Conservation (phyloP, 2,113 vertebrate genomes). For the Sorex fumeus region DNA sequence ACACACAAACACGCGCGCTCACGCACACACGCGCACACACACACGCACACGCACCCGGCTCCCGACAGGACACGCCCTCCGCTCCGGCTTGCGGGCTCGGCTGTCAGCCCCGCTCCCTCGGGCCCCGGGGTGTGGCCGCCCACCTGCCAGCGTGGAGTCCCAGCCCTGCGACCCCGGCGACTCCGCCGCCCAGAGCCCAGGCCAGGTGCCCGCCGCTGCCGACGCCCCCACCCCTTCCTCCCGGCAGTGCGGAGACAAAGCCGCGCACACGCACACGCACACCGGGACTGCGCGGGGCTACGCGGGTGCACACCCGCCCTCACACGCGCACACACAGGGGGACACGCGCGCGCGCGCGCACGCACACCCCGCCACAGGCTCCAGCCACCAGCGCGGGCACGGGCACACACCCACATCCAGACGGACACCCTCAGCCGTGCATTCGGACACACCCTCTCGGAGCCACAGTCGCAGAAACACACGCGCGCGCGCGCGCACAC, state of each 20-base stretch:
- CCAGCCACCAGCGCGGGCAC: constrained; percentile 55
- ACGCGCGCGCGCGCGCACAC: constrained; percentile 32
- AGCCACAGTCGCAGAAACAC: constrained; percentile 38
- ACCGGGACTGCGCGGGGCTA: constrained; percentile 64
- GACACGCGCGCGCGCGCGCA: constrained; percentile 52
- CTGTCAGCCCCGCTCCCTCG: constrained; percentile 1
- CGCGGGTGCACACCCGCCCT: constrained; percentile 74
- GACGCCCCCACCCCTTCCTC: constrained; percentile 77
- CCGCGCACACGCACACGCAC: constrained; percentile 77
- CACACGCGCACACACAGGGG: constrained; percentile 73
- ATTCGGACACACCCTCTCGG: constrained; percentile 80
- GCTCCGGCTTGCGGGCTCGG: not conserved
- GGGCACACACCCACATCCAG: constrained; percentile 61
- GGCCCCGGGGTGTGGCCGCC: constrained; percentile 76
- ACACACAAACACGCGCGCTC: not conserved
- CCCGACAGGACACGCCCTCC: constrained; percentile 76
- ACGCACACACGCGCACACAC: not conserved
- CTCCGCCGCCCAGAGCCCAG: constrained; percentile 27
- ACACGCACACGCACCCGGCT: constrained; percentile 11
- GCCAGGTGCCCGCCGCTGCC: constrained; percentile 64
- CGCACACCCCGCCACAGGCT: constrained; percentile 55
- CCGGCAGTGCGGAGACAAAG: constrained; percentile 82
- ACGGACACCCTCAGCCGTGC: constrained; percentile 64
- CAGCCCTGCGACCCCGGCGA: not conserved
- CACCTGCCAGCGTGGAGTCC: constrained; percentile 74